Evolutionary conservation across 2,888 invertebrate species (phyloP).

Genomic region (Mactromeris polynyma): DNA sequence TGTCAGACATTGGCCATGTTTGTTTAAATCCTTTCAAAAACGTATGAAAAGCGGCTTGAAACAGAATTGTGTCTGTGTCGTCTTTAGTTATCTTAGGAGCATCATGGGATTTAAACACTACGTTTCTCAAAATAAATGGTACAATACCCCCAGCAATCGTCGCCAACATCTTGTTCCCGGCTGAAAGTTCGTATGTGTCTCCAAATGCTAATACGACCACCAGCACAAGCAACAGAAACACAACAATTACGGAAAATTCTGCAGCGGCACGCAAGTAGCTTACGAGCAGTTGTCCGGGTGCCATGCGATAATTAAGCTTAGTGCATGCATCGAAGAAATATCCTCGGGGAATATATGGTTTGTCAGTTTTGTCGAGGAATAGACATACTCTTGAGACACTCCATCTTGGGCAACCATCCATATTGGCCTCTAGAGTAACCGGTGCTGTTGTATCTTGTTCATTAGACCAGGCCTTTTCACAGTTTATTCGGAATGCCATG

Average conservation of each 20-base stretch:
- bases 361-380: constrained; percentile 34
- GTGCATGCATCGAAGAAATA: constrained; percentile 67
- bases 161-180: constrained; percentile 66
- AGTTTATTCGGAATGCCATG: background rate
- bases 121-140: constrained; percentile 64
- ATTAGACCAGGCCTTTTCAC: background rate
- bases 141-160: constrained; percentile 70
- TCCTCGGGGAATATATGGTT: constrained; percentile 64
- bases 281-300: constrained; percentile 63
- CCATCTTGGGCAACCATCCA: background rate
- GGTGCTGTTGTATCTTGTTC: background rate
- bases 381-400: background rate
- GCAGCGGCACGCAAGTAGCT: constrained; percentile 59
- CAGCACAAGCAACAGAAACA: constrained; percentile 60
- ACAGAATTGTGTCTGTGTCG: background rate
- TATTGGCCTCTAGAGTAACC: background rate
- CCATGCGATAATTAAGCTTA: constrained; percentile 62
- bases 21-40: background rate
- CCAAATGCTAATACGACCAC: constrained; percentile 71
- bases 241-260: constrained; percentile 55
- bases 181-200: constrained; percentile 70
- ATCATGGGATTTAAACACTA: constrained; percentile 59
- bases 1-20: constrained; percentile 11
- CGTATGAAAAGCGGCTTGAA: background rate
- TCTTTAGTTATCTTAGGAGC: background rate